Evolutionary conservation across 2,888 invertebrate species (phyloP), one percentile per base, ranked within the genome.

Genomic region (Drosophila barbarae): DNA sequence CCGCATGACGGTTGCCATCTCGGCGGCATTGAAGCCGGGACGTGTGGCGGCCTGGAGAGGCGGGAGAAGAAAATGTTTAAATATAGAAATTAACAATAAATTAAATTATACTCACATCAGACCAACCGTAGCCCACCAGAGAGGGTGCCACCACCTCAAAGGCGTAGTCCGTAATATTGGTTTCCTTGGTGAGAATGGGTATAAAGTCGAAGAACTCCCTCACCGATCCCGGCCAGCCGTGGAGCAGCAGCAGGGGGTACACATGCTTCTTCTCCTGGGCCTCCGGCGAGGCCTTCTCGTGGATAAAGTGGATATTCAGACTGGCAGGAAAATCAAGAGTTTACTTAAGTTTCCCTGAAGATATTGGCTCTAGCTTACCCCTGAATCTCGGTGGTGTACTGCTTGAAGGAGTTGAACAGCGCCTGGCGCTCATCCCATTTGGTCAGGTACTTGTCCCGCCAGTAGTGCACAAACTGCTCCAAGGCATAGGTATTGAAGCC

Each of bases 141-240:
- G 94, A 94, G 0, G 94, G 94, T 0, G 90, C 91, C 15, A 94
- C 90, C 63, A 94, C 88, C 87, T 95, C 94, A 75, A 94, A 94
- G 0, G 92, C 92, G 74, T 93, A 92, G 42, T 92, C 90, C n/a
- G 89, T 86, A 30, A 90, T 90, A 0, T 89, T 79, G 3, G 89
- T 87, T 0, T 91, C 90, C 0, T 90, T 90, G 0, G 90, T 92
- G 23, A 95, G 87, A 67, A 92, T 82, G 0, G 95, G 95, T 55
- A 95, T 93, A 18, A 95, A 88, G 58, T 94, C 94, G 84, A 94
- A 94, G 87, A 95, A 96, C 87, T 96, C 96, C 5, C 93, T 91
- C 15, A 96, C 89, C 0, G 95, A 95, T 3, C 96, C 95, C 0
- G 96, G 96, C 96, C 96, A 96, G n/a, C 96, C 96, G 74, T 97